These are phyloP conservation scores for Vireo griseus DNA, from an alignment of 2,797 vertebrate species.

Conservation along the genomic window DNA sequence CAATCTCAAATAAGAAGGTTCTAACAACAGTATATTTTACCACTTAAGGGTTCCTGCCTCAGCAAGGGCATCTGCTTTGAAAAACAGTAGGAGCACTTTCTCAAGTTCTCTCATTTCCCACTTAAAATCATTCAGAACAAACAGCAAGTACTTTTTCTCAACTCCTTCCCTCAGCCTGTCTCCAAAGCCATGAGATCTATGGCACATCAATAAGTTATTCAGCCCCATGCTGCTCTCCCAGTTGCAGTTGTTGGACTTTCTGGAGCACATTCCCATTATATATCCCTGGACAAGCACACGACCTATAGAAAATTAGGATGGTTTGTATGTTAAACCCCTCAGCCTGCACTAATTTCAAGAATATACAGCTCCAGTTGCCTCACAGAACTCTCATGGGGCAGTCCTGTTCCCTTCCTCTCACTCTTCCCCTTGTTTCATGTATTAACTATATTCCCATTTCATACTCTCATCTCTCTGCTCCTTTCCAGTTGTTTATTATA, in stretches of 20 bases:
- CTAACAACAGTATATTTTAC: background rate
- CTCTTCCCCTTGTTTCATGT: background rate
- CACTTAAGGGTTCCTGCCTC: background rate
- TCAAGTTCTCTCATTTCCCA: background rate
- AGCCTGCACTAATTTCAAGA: conserved; percentile 3
- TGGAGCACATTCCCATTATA: background rate
- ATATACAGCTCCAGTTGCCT: background rate
- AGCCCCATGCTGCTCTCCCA: conserved; percentile 66
- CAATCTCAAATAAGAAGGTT: background rate
- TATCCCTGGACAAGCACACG: background rate
- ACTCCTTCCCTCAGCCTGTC: conserved; percentile 11
- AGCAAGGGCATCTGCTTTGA: background rate
- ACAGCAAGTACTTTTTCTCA: background rate
- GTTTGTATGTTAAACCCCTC: background rate
- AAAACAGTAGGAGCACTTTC: background rate
- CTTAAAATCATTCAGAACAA: background rate
- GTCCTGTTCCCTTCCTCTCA: background rate
- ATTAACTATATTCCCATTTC: background rate
- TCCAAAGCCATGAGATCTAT: conserved; percentile 78
- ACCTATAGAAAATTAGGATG: background rate
- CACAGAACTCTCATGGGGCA: background rate
- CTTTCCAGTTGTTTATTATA: conserved; percentile 57
- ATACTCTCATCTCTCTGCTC: background rate
- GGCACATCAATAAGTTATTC: conserved; percentile 78
- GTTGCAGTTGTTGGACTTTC: conserved; percentile 3